A percentile compares a stretch with the other conserved stretches of the same genome.
phyloP scores from a whole-genome alignment of 2,113 vertebrate species.

The Penelope pileata region DNA sequence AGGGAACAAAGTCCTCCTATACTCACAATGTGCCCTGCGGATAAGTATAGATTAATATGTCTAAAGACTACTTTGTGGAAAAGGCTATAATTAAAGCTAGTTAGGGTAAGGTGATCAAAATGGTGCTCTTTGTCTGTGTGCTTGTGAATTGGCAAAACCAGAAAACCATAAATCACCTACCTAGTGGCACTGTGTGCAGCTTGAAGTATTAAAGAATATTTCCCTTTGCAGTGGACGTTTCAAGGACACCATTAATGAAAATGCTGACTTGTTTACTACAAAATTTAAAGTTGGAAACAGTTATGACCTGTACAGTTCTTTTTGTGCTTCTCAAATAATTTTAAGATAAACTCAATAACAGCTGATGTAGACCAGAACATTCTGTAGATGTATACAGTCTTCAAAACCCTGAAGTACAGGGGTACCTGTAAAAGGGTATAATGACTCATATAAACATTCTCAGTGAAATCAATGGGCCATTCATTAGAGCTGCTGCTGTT shows the following conservation, averaged over 20 bases:
- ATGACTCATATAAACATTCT: background rate
- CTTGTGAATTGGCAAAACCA: background rate
- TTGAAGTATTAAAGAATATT: constrained; percentile 50
- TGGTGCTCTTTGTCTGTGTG: background rate
- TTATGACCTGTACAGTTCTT: background rate
- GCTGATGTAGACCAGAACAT: background rate
- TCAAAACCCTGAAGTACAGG: background rate
- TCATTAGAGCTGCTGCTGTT: background rate
- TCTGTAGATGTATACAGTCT: background rate
- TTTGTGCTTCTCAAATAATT: background rate
- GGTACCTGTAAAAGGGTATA: background rate
- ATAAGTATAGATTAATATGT: constrained; percentile 41
- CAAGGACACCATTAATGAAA: background rate
- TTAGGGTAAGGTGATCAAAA: constrained; percentile 52
- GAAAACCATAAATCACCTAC: background rate
- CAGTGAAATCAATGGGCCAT: background rate
- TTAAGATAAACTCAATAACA: background rate
- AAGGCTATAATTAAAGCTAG: constrained; percentile 46
- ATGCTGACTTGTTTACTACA: background rate
- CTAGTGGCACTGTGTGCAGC: background rate
- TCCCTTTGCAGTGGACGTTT: background rate
- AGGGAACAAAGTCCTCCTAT: background rate
- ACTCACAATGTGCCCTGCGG: background rate
- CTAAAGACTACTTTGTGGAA: constrained; percentile 9
- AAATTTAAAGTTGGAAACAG: background rate